Base-by-base conservation (phyloP, 2,797 vertebrate species). In the Halcyon chelicuti region DNA sequence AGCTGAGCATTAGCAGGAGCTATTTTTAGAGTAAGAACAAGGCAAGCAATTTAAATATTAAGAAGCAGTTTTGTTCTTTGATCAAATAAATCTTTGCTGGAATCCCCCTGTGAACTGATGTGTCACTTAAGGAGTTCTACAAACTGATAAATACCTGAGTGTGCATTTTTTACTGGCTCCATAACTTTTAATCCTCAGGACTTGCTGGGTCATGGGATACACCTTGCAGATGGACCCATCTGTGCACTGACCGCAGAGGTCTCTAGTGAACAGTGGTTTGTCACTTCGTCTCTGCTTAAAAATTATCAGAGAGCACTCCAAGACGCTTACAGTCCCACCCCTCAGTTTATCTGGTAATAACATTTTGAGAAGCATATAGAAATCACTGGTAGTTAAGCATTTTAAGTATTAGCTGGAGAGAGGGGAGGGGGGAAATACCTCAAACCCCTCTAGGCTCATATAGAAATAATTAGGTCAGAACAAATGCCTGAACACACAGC, bases 381-480 rank as follows among this genome's bases (percentile, higher is more conserved):
- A 65, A 46, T 76, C 28, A 5, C 17, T 39, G 66, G 18, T 18
- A 37, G n/a, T 61, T 33, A 61, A 73, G 60, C 37, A 33, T 87
- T 93, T 89, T 33, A 4, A 76, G 25, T 57, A 17, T 61, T 65
- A 75, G 86, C 83, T 94, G 90, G 60, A 46, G 65, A 44, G 52
- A 76, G 12, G 7, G 42, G 46, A 25, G 29, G n/a, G n/a, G 35
- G n/a, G 14, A 31, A 70, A 57, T 9, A 35, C 13, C 65, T 26
- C 54, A 62, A 66, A 0, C 17, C 39, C 60, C 51, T 84, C 15
- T 12, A 8, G 92, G 62, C 47, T 80, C 8, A 5, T 44, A 87
- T 63, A 37, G 65, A 42, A 93, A 46, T 89, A 83, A 92, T 78
- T 84, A 84, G 94, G 89, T 85, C 88, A 94, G 96, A 94, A 96